These are phyloP conservation scores for Trichechus manatus DNA, from an alignment of 2,113 vertebrate species.

Conservation along the genomic window DNA sequence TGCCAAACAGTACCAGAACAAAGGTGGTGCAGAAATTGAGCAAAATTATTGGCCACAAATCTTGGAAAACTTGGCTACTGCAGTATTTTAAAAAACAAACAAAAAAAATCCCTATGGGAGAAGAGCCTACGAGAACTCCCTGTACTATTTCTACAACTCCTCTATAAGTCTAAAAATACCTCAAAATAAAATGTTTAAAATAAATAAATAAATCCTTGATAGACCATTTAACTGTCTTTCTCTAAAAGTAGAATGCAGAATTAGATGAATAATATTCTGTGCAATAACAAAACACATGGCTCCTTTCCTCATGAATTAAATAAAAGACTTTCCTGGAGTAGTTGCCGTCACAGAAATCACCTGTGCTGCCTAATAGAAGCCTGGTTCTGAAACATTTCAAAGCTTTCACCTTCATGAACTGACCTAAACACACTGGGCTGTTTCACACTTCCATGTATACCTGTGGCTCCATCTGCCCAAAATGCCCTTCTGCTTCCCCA, in stretches of 20 bases:
- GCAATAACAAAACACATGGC: not conserved
- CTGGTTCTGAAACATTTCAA: not conserved
- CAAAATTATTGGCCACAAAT: not conserved
- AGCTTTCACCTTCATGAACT: not conserved
- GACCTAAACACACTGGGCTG: not conserved
- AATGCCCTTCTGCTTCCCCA: not conserved
- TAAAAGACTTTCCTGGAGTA: not conserved
- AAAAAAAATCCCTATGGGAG: constrained; percentile 23
- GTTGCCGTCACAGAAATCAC: not conserved
- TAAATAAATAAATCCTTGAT: not conserved
- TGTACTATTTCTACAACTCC: constrained; percentile 16
- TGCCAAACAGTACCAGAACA: not conserved
- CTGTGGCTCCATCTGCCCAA: not conserved
- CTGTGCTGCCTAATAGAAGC: not conserved
- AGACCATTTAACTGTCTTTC: constrained; percentile 27
- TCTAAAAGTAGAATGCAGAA: not conserved
- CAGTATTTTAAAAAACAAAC: not conserved
- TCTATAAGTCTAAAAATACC: constrained; percentile 22
- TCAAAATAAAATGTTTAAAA: constrained; percentile 35
- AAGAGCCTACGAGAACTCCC: not conserved
- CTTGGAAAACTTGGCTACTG: not conserved
- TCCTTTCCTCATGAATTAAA: not conserved
- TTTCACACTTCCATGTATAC: not conserved
- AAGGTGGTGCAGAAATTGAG: not conserved
- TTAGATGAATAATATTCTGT: not conserved